Percentiles rank a stretch among this genome's conserved stretches.
Evolutionary conservation across 2,888 invertebrate genomes (phyloP).

Genomic region (Barypeithes pellucidus): DNA sequence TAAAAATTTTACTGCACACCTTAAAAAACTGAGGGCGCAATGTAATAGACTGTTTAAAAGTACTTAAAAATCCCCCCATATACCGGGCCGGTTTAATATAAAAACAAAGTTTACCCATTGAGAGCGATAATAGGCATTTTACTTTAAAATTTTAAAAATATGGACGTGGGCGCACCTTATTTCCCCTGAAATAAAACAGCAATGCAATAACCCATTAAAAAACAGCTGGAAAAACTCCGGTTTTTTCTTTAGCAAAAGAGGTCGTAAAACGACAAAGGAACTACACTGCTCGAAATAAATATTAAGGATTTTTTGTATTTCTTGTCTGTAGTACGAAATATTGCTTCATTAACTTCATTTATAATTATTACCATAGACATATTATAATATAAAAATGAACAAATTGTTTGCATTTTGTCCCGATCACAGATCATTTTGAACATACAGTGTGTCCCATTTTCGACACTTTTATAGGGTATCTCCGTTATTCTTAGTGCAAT

Average conservation of each 20-base stretch:
- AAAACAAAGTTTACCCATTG: conserved; percentile 34
- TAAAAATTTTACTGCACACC: conserved; percentile 1
- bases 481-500: no score
- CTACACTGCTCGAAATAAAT: conserved; percentile 9
- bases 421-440: no score
- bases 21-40: conserved; percentile 17
- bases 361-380: no score
- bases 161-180: conserved; percentile 19
- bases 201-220: conserved; percentile 31
- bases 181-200: conserved; percentile 29
- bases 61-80: conserved; percentile 13
- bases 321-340: no score
- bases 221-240: conserved; percentile 25
- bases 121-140: conserved; percentile 33
- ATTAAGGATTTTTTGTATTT: no score
- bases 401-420: no score
- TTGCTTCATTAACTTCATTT: no score
- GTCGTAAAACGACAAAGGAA: background rate
- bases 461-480: no score
- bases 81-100: conserved; percentile 26
- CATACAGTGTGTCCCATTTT: no score
- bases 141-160: conserved; percentile 39
- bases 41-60: conserved; percentile 31
- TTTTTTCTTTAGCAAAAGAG: conserved; percentile 1
- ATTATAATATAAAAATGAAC: no score